Evolutionary conservation across 2,113 vertebrate species (phyloP).

Genomic region (Eleginops maclovinus): DNA sequence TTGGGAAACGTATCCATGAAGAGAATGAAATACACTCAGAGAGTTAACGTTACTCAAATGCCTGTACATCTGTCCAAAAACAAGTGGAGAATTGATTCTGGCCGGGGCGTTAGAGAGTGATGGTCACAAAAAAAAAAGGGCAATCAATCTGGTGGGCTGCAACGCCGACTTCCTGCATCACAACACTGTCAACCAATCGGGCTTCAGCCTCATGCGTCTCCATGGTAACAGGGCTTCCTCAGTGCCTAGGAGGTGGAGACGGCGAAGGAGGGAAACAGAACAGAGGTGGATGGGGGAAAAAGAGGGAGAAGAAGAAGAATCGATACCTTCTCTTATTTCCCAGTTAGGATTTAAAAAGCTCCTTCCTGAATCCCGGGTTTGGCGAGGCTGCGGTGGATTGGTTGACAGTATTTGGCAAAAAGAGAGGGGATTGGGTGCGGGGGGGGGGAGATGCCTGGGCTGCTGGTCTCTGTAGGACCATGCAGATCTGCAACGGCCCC

Average conservation of each 20-base stretch:
- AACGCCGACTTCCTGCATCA: constrained; percentile 65
- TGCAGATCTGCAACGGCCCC: constrained; percentile 45
- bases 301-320: constrained; percentile 25
- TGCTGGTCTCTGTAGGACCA: constrained; percentile 45
- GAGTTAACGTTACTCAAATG: not conserved
- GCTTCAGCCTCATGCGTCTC: constrained; percentile 75
- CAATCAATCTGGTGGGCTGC: constrained; percentile 68
- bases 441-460: constrained; percentile 31
- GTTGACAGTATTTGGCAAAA: constrained; percentile 19
- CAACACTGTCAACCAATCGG: constrained; percentile 71
- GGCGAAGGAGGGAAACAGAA: constrained; percentile 27
- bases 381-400: constrained; percentile 2
- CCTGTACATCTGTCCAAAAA: not conserved
- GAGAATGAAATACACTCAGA: not conserved
- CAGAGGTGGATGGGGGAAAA: constrained; percentile 35
- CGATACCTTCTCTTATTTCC: constrained; percentile 58
- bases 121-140: constrained; percentile 5
- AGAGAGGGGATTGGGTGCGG: constrained; percentile 29
- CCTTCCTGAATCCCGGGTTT: not conserved
- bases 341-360: constrained; percentile 44
- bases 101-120: constrained; percentile 13
- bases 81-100: constrained; percentile 8
- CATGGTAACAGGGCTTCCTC: constrained; percentile 78
- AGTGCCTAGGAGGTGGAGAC: constrained; percentile 67
- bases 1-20: not conserved